phyloP scores from a whole-genome alignment of 1,140 invertebrate species.

The Bombus sylvicola region DNA sequence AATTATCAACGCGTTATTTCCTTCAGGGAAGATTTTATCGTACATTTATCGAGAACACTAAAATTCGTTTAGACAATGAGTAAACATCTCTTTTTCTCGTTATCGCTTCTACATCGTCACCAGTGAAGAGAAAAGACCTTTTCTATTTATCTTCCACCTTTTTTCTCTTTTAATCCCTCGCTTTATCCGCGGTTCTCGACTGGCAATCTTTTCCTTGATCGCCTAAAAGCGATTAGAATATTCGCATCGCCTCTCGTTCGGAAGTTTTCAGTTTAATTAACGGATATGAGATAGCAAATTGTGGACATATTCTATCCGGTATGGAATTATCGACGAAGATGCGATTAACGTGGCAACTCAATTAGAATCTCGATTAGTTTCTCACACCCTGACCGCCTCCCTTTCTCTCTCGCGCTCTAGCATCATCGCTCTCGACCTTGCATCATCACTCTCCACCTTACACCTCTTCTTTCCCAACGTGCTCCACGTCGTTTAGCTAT shows the following conservation, averaged over 20 bases:
- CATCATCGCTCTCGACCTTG: not conserved
- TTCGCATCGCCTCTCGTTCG: constrained; percentile 30
- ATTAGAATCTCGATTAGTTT: constrained; percentile 64
- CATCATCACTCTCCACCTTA: not conserved
- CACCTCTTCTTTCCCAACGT: not conserved
- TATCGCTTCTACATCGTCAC: no score
- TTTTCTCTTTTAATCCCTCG: not conserved
- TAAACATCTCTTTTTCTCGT: not conserved
- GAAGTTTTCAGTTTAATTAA: constrained; percentile 56
- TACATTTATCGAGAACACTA: not conserved
- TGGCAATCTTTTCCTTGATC: constrained; percentile 10
- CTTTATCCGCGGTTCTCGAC: not conserved
- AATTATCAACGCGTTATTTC: not conserved
- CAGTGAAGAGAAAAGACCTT: no score
- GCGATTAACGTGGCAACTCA: constrained; percentile 55
- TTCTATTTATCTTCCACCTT: no score
- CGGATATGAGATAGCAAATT: constrained; percentile 58
- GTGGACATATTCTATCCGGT: constrained; percentile 54
- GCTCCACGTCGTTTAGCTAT: not conserved
- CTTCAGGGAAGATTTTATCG: not conserved
- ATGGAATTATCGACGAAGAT: constrained; percentile 54
- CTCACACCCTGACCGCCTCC: constrained; percentile 29
- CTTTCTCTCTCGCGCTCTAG: not conserved
- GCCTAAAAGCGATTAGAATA: constrained; percentile 21
- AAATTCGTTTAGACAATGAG: no score